A percentile compares a stretch with the other conserved stretches of the same genome.
Conservation (phyloP, 2,888 invertebrate genomes). For the Oeneis ivallda region DNA sequence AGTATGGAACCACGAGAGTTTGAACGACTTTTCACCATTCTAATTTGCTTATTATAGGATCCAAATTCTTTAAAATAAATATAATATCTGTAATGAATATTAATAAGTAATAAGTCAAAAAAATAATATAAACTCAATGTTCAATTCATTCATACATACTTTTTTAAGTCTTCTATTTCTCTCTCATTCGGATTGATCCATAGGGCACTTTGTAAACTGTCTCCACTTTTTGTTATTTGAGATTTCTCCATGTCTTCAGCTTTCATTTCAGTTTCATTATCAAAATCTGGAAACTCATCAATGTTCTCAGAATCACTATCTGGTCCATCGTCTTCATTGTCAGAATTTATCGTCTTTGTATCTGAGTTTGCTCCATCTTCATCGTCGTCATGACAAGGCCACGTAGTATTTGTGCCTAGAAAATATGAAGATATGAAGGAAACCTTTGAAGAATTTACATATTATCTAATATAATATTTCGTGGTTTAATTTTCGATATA, state of each 20-base stretch:
- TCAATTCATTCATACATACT: slow-evolving; percentile 48
- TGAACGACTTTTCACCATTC: slow-evolving; percentile 68
- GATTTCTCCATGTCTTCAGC: slow-evolving; percentile 57
- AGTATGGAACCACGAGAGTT: slow-evolving; percentile 74
- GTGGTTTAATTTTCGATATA: too few species aligned
- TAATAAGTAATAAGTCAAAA: slow-evolving; percentile 8
- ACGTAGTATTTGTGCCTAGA: slow-evolving; percentile 69
- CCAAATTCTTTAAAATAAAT: slow-evolving; percentile 81
- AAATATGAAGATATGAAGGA: too few species aligned
- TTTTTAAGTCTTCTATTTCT: slow-evolving; percentile 80
- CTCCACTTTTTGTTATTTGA: slow-evolving; percentile 53
- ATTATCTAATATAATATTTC: background rate
- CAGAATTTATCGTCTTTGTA: slow-evolving; percentile 69
- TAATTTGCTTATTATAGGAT: slow-evolving; percentile 74
- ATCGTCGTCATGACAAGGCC: slow-evolving; percentile 76
- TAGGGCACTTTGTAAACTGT: slow-evolving; percentile 65
- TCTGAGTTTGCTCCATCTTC: slow-evolving; percentile 74
- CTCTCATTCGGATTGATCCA: slow-evolving; percentile 77
- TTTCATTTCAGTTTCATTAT: slow-evolving; percentile 60
- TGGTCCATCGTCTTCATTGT: slow-evolving; percentile 65
- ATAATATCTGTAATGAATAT: slow-evolving; percentile 72
- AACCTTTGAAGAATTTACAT: background rate
- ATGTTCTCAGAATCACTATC: slow-evolving; percentile 61
- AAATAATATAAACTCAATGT: background rate
- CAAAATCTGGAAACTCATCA: slow-evolving; percentile 69